Base-by-base conservation (phyloP, 92 coral and sea anemone species). In the Porites divaricata region DNA sequence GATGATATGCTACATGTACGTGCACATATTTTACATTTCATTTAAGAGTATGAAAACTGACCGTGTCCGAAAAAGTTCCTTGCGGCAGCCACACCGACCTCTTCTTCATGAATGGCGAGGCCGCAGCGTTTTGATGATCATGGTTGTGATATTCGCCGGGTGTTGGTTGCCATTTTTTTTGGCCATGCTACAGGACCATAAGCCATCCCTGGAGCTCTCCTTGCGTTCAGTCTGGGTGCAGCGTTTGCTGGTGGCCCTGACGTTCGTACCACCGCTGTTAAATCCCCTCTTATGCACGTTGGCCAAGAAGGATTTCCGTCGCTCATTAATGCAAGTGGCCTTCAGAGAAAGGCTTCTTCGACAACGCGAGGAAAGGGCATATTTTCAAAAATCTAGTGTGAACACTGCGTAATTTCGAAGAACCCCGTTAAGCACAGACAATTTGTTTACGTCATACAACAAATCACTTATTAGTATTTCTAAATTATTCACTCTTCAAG, bases 141-240 rank as follows among this genome's bases (percentile, higher is more conserved):
- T 88, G 84, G 50, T 88, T 70, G 62, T 82, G 51, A 77, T 81
- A 19, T 90, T 87, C 52, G 67, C 82, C 0, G 70, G 83, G 59
- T 87, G 88, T 41, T 90, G 93, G 93, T 52, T 84, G 16, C 83
- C 90, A 28, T 87, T 57, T 70, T 88, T 66, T 53, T 45, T 84
- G 21, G 57, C 58, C 11, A 35, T 77, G 56, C 20, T 83, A 8
- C 45, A 56, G 63, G 77, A 77, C 4, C 79, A 88, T n/a, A 12
- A 45, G 63, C 59, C 72, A 45, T 23, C 71, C 4, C 7, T 50
- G 1, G 25, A 17, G 10, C 56, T 67, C 9, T 49, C 84, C 51
- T 53, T n/a, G 1, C 0, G 74, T 21, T 77, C 79, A 72, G 12
- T 72, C 8, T 82, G 71, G 71, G 71, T 82, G 2, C 4, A 82